A percentile compares a stretch with the other conserved stretches of the same genome.
Conservation (phyloP, 2,888 invertebrate genomes). For the Epirrhoe tristata region DNA sequence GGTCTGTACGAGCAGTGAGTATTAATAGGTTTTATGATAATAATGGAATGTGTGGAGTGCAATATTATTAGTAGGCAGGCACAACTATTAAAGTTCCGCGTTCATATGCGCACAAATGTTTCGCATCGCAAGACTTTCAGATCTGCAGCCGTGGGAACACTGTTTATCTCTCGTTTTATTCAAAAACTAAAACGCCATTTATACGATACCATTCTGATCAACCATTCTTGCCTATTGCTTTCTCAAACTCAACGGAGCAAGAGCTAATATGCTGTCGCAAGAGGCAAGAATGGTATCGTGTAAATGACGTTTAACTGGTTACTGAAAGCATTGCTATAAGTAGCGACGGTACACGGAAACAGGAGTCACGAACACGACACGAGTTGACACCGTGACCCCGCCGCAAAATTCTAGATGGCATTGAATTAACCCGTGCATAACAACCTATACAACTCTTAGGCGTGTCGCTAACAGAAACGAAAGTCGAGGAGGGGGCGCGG, state of each 20-base stretch:
- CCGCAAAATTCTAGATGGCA: conserved; percentile 42
- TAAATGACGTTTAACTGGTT: conserved; percentile 6
- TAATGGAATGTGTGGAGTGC: too few relatives aligned
- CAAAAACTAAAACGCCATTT: neutral
- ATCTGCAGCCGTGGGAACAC: conserved; percentile 10
- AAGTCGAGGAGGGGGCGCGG: too few relatives aligned
- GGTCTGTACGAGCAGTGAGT: too few relatives aligned
- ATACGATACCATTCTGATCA: too few relatives aligned
- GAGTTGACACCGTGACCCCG: conserved; percentile 55
- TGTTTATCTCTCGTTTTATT: conserved; percentile 17
- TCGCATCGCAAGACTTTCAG: neutral
- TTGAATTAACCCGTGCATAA: conserved; percentile 9
- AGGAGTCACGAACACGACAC: conserved; percentile 57
- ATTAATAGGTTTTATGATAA: too few relatives aligned
- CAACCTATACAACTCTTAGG: neutral
- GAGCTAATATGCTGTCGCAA: too few relatives aligned
- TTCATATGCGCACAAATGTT: neutral
- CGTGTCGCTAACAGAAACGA: too few relatives aligned
- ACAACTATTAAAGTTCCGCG: too few relatives aligned
- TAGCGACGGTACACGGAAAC: conserved; percentile 45
- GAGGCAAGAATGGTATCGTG: too few relatives aligned
- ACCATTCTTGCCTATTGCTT: too few relatives aligned
- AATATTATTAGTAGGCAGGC: too few relatives aligned
- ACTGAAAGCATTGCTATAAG: conserved; percentile 12
- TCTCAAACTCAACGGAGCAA: too few relatives aligned